Conservation (phyloP, 1,140 invertebrate genomes). For the Coptotermes formosanus region DNA sequence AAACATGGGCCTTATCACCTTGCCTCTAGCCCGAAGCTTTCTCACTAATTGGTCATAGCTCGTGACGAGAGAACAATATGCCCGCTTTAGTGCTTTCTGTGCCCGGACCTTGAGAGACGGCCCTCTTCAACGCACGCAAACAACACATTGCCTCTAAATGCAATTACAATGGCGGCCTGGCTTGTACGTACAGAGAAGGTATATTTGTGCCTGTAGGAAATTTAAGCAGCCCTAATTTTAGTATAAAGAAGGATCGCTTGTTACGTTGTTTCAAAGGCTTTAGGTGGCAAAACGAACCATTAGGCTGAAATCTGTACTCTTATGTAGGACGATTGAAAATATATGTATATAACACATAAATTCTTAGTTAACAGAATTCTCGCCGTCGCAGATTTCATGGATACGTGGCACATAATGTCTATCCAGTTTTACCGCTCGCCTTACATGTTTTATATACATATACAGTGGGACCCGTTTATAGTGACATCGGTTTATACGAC, state of each 20-base stretch:
- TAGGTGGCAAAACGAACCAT: background rate
- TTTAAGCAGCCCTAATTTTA: background rate
- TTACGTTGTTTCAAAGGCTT: background rate
- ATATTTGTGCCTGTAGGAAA: background rate
- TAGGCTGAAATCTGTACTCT: no score
- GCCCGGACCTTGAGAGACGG: background rate
- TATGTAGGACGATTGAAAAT: no score
- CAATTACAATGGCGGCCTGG: background rate
- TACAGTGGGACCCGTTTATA: no score
- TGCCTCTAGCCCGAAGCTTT: background rate
- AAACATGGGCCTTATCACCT: background rate
- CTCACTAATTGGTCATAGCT: conserved; percentile 7
- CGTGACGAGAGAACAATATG: background rate
- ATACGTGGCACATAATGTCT: no score
- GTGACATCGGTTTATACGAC: no score
- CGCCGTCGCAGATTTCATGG: no score
- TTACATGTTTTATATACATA: no score
- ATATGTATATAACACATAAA: no score
- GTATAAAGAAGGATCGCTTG: background rate
- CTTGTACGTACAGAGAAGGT: background rate
- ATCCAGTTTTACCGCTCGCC: no score
- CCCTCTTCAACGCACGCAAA: background rate
- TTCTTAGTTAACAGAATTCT: no score
- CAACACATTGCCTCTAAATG: background rate
- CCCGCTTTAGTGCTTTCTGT: background rate